Evolutionary conservation across 1,140 invertebrate species (phyloP), one percentile per base, ranked within the genome.

Genomic region (Acromyrmex heyeri): DNA sequence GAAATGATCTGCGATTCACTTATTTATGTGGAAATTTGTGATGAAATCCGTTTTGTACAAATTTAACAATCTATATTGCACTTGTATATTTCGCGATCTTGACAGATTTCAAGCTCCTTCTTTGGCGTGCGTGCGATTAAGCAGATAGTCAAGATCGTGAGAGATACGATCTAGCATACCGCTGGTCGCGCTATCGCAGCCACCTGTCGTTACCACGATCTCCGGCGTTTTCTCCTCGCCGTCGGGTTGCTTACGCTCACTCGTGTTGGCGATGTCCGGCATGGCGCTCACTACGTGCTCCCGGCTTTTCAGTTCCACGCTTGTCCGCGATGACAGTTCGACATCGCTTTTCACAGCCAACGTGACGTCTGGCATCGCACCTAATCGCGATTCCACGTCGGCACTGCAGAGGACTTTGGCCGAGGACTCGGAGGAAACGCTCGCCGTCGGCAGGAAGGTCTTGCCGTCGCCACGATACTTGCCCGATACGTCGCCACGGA

Each of bases 81-180:
- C 24, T 44, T 44, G 2, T 73, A 3, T 59, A 59, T 59, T 24
- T 75, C 55, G 3, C 50, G 10, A 27, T 48, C n/a, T 59, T 55
- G 44, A 12, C 7, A 48, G 30, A 48, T 34, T 10, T 77, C 65
- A 91, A 82, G 76, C 78, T 12, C 76, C 77, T n/a, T 91, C 89
- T 18, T 87, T 75, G 8, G 86, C 91, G 38, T 91, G 87, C 8
- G 92, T 96, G 73, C 97, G 96, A 93, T 97, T 97, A 69, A 97
- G 93, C 81, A 97, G 93, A 94, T 97, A 97, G 93, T 97, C 97
- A 61, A 97, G 95, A 93, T 97, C 97, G 90, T 97, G 96, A 1
- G 97, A 97, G 91, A 97, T 97, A 88, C 97, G 96, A 93, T 97
- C 96, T 3, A 97, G 93, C 95, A 97, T 97, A 72, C 96, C 96